Evolutionary conservation across 2,113 vertebrate species (phyloP).

Genomic region (Myiozetetes cayanensis): DNA sequence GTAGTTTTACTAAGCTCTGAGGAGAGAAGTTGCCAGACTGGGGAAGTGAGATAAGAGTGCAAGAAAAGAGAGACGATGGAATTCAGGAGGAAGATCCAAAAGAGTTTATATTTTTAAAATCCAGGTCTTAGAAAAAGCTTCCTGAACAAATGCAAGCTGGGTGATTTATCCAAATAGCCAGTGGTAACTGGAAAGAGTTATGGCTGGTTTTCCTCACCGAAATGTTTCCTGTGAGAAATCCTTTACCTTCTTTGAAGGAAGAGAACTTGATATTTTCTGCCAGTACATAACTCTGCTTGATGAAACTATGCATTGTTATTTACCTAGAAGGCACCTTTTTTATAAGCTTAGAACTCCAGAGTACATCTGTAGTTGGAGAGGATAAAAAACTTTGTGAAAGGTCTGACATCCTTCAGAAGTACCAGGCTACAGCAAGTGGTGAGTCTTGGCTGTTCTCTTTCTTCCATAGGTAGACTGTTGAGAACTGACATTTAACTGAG

Average conservation of each 20-base stretch:
- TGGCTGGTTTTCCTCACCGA: neutral
- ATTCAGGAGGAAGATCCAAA: neutral
- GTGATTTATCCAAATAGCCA: neutral
- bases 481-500: neutral
- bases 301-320: neutral
- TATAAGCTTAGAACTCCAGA: neutral
- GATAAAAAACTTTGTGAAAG: neutral
- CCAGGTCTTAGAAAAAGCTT: neutral
- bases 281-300: neutral
- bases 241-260: neutral
- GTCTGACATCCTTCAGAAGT: neutral
- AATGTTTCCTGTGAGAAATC: neutral
- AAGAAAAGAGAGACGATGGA: neutral
- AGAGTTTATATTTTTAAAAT: neutral
- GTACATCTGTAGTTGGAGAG: neutral
- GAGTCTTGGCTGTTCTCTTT: neutral
- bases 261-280: neutral
- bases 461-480: neutral
- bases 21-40: conserved; percentile 21
- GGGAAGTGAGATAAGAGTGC: conserved; percentile 41
- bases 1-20: neutral
- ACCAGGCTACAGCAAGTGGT: neutral
- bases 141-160: neutral
- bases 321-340: neutral
- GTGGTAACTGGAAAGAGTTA: neutral